These are phyloP conservation scores for Gari tellinella DNA, from an alignment of 2,888 invertebrate species.

Conservation along the genomic window DNA sequence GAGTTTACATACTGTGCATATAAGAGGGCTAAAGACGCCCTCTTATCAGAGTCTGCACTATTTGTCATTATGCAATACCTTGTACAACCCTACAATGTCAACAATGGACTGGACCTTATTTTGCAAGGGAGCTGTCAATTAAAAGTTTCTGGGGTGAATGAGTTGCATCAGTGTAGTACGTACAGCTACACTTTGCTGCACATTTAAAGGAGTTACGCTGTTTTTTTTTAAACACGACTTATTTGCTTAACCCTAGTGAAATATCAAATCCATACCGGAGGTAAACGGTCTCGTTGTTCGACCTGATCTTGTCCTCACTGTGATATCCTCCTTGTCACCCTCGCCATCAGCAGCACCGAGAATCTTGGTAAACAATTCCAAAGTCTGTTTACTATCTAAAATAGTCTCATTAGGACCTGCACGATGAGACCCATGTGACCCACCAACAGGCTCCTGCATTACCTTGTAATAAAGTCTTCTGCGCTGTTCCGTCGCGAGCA, in stretches of 20 bases:
- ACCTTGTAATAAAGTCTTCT: slow-evolving; percentile 79
- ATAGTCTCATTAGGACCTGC: slow-evolving; percentile 64
- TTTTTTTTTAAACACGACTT: no score
- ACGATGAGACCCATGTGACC: slow-evolving; percentile 10
- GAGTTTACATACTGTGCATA: no score
- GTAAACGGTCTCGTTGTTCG: slow-evolving; percentile 61
- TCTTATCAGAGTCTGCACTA: no score
- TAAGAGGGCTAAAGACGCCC: no score
- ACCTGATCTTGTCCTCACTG: slow-evolving; percentile 62
- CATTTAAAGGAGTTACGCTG: no score
- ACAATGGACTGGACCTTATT: no score
- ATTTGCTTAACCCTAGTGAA: slow-evolving; percentile 42
- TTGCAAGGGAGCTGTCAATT: no score
- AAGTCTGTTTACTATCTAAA: slow-evolving; percentile 80
- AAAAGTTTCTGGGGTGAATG: no score
- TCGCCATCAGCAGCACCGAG: slow-evolving; percentile 81
- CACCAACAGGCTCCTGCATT: slow-evolving; percentile 60
- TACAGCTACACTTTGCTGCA: no score
- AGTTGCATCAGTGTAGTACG: no score
- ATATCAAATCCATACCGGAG: slow-evolving; percentile 67
- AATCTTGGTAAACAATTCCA: slow-evolving; percentile 82
- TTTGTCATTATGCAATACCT: no score
- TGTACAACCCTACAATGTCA: no score
- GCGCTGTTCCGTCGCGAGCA: slow-evolving; percentile 81
- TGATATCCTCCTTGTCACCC: slow-evolving; percentile 74